These are phyloP conservation scores for Dusona sp. DNA, from an alignment of 2,888 invertebrate species.

Conservation along the genomic window DNA sequence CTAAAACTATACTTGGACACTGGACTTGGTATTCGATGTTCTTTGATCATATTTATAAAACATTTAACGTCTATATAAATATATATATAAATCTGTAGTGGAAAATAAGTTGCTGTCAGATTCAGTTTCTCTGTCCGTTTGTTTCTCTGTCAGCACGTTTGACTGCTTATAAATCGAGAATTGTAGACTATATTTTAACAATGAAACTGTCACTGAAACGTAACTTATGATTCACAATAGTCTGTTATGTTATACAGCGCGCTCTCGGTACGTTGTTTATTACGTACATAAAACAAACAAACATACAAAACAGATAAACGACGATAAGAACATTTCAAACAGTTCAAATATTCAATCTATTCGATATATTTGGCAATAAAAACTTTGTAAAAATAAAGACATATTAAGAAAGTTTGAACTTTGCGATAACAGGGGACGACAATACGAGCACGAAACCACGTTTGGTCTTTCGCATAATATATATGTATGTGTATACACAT, in stretches of 20 bases:
- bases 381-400: not conserved
- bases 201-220: not conserved
- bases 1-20: not conserved
- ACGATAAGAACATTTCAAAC: not conserved
- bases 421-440: not conserved
- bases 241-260: not conserved
- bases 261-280: not conserved
- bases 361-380: not conserved
- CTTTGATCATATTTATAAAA: constrained; percentile 1
- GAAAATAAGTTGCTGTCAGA: constrained; percentile 8
- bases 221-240: constrained; percentile 4
- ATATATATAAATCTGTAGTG: not conserved
- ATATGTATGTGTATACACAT: no score
- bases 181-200: not conserved
- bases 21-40: not conserved
- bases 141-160: not conserved
- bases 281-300: not conserved
- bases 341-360: not conserved
- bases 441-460: not conserved
- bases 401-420: not conserved
- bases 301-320: not conserved
- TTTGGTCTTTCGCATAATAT: no score
- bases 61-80: not conserved
- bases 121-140: not conserved
- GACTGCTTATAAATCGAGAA: not conserved